Evolutionary conservation across 2,888 invertebrate species (phyloP), one percentile per base, ranked within the genome.

Genomic region (Timema podura): DNA sequence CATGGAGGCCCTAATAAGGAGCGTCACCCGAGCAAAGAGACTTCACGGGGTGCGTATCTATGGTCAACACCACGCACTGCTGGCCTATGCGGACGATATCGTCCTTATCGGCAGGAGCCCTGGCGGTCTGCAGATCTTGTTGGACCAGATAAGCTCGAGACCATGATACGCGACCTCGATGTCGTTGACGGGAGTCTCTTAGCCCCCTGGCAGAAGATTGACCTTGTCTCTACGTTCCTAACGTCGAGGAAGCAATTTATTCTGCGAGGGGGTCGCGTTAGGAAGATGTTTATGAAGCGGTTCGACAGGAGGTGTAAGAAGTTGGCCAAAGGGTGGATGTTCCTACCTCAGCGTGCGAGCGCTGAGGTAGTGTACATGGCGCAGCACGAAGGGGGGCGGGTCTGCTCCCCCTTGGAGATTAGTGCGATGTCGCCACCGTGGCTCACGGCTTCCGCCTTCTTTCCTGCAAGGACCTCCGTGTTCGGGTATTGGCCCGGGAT

Each of bases 321-420:
- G 46, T 9, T 67, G 2, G 70, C 70, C 0, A 78, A 79, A 47
- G 10, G n/a, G 0, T 79, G 78, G 79, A 66, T 79, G 61, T 67
- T 76, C 68, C 75, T 79, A 6, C 78, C 79, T 1, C 76, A 76
- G 67, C 49, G 78, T 2, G 59, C 59, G 44, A 59, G 44, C 5
- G 10, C 59, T 13, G 44, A 9, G 30, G 45, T 59, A 9, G 30
- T 30, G 77, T 77, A 9, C 77, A 76, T 64, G 71, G 75, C 15
- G 78, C 79, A 64, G 10, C 77, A 0, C 73, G 79, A 6, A 76
- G 79, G 0, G 79, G 79, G 0, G 76, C 76, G 11, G 78, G 78
- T 0, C 59, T 78, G 0, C 71, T 77, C 1, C 78, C 78, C n/a
- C 74, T 79, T 2, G 75, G 75, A 0, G 77, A 79, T 70, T 70